Evolutionary conservation across 2,113 vertebrate species (phyloP).

Genomic region (Theropithecus gelada): DNA sequence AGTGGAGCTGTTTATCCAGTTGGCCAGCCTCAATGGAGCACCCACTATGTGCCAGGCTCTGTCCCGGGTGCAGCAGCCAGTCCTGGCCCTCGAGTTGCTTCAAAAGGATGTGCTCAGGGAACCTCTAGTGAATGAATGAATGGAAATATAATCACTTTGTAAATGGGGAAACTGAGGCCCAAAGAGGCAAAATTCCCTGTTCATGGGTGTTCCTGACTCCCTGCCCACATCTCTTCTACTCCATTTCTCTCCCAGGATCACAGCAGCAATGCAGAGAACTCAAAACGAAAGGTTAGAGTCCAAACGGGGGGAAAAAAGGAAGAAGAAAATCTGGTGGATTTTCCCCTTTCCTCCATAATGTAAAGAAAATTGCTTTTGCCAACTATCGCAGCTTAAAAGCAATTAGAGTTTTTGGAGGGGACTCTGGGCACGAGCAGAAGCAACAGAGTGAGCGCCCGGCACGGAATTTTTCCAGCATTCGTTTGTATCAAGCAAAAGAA

Average conservation of each 20-base stretch:
- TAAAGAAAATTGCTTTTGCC: conserved; percentile 83
- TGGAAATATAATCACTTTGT: background rate
- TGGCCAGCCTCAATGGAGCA: background rate
- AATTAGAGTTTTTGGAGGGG: conserved; percentile 81
- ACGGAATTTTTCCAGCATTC: conserved; percentile 36
- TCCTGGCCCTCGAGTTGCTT: background rate
- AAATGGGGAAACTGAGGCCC: background rate
- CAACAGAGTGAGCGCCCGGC: conserved; percentile 46
- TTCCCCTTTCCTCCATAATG: conserved; percentile 64
- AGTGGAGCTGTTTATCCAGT: background rate
- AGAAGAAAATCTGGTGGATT: conserved; percentile 45
- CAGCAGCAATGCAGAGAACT: background rate
- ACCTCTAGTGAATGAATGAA: background rate
- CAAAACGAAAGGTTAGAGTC: background rate
- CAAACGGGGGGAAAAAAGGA: conserved; percentile 52
- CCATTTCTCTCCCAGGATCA: background rate
- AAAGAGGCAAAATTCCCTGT: background rate
- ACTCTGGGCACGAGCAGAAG: conserved; percentile 71
- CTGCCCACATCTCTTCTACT: background rate
- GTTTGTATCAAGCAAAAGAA: conserved; percentile 41
- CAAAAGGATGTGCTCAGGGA: background rate
- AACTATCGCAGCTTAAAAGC: conserved; percentile 82
- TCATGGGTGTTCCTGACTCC: background rate
- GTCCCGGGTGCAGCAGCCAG: accelerated
- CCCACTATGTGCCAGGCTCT: background rate